Conservation (phyloP, 2,113 vertebrate genomes). For the Triplophysa tibetana region DNA sequence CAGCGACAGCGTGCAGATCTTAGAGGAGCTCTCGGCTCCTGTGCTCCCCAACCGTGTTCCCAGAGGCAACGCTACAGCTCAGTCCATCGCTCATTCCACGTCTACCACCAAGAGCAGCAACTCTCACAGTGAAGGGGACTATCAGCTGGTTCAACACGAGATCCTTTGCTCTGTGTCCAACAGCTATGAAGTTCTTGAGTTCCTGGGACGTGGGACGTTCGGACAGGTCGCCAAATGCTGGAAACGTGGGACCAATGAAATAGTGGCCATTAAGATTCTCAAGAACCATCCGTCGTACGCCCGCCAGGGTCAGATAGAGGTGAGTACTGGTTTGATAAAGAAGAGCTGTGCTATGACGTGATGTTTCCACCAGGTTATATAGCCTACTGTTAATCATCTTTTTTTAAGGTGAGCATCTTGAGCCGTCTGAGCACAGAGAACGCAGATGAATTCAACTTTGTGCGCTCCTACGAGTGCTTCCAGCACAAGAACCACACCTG, state of each 20-base stretch:
- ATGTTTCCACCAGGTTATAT: too few species aligned
- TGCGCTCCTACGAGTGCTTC: constrained; percentile 97
- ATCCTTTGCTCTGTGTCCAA: constrained; percentile 97
- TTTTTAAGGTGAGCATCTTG: constrained; percentile 89
- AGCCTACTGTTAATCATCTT: neutral
- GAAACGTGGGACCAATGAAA: constrained; percentile 97
- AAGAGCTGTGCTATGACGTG: too few species aligned
- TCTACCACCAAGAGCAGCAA: constrained; percentile 95
- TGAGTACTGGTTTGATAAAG: constrained; percentile 54
- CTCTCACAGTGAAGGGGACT: constrained; percentile 95
- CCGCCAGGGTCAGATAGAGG: constrained; percentile 96
- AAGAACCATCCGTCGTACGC: constrained; percentile 98
- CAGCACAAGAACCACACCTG: constrained; percentile 99
- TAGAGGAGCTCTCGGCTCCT: constrained; percentile 97
- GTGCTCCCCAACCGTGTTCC: constrained; percentile 90
- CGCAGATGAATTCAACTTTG: constrained; percentile 96
- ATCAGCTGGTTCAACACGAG: constrained; percentile 98
- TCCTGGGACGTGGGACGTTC: constrained; percentile 93
- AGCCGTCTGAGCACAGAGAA: constrained; percentile 95
- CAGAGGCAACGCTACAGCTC: constrained; percentile 84
- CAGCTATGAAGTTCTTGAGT: constrained; percentile 97
- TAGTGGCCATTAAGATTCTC: constrained; percentile 96
- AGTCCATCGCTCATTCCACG: constrained; percentile 80
- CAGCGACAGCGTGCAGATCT: constrained; percentile 97
- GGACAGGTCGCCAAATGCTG: constrained; percentile 98